Base-by-base conservation (phyloP, 2,888 invertebrate genomes). In the Galerucella pusilla region DNA sequence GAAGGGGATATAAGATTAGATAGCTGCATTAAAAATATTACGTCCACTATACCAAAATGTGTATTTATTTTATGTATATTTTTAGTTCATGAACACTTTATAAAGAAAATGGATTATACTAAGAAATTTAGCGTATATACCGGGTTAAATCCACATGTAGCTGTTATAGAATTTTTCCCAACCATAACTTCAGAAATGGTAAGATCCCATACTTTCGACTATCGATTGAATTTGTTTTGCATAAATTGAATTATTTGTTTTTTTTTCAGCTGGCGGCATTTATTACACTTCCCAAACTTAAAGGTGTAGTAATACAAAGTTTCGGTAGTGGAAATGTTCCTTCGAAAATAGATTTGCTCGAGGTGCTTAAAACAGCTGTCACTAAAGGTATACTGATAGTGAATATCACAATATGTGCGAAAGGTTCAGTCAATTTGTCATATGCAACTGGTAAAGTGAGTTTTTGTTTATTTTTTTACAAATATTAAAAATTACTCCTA, bases 271-370 rank as follows among this genome's bases (percentile, higher is more conserved):
- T 95, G 1, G 90, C 88, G 79, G 92, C 94, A 0, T 93, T 94
- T 83, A 88, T 94, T 54, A 91, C 93, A 79, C 92, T 95, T 94
- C 97, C 14, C 20, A 63, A 63, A 42, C 80, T 85, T 11, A 88
- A 91, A 82, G 94, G 98, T 14, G 93, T 98, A 0, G 94, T 99
- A 0, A 87, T 99, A 59, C 96, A 97, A 87, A 95, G 95, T 0
- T 99, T 97, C 83, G 99, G 99, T 0, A 91, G 95, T 0, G 99
- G 99, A 0, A 99, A 99, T 85, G 92, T 97, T 52, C 98, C 98
- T 0, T 92, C 93, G 0, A 94, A 94, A 84, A 88, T 88, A n/a
- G 97, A 97, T 81, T 88, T 99, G 1, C 87, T 97, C 9, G 89
- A 91, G 0, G 94, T 92, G 79, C 88, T 98, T 25, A 89, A 89